Base-by-base conservation (phyloP, 2,888 invertebrate genomes). In the Yponomeuta cagnagella region DNA sequence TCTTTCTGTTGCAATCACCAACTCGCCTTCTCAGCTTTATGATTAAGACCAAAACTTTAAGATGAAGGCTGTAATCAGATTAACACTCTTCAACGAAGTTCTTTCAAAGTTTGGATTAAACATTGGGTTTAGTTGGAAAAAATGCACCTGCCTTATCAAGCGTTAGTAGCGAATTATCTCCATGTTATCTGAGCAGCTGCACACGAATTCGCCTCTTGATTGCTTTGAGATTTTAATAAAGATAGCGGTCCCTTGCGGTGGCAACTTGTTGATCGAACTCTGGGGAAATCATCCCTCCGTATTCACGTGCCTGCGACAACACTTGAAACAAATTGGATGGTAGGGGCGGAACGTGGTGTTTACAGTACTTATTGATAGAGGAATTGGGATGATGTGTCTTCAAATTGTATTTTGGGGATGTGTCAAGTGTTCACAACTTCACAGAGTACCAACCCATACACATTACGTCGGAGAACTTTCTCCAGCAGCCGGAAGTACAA, bases 151-250 rank as follows among this genome's bases (percentile, higher is more conserved):
- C 52, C 15, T 12, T 58, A 58, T 43, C 43, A 43, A 5, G 3
- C 43, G 52, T 58, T 15, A 58, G 52, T 12, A 58, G 52, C 52
- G 15, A 58, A 58, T 58, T 58, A 58, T 15, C 52, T 58, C 12
- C 52, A 48, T 43, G 48, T 48, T n/a, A 68, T 68, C 68, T 68
- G 68, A n/a, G 68, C 69, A 33, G 31, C 31, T 69, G 70, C 63
- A 30, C 52, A 58, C 52, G 52, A 63, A 70, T 63, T 33, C 70
- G 43, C 23, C 23, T 58, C 31, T 12, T 48, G 65, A 65, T 65
- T 65, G 70, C 70, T 77, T 80, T 76, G 74, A 84, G 86, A 88
- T 89, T 85, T 80, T 80, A 85, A 87, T 87, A 79, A 79, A 81
- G 86, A 88, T 88, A 84, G 75, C 77, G 72, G 74, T 75, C 76